Conservation (phyloP, 2,113 vertebrate genomes). For the Tenebrosternarchus preto region DNA sequence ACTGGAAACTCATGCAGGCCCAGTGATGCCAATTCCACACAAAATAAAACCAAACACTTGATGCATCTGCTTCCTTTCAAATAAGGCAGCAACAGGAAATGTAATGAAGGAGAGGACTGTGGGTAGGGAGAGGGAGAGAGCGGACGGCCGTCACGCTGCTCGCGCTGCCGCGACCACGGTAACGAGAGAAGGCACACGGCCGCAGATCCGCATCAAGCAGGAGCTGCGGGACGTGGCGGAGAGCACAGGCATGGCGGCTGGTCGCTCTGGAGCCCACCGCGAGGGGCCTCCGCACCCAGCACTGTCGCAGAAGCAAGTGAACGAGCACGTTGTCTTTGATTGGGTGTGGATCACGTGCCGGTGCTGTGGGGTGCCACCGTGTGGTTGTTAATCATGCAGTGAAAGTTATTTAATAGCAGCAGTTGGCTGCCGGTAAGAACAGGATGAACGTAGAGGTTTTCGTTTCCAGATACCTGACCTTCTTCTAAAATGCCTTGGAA, state of each 20-base stretch:
- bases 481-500: background rate
- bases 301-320: background rate
- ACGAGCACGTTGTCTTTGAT: background rate
- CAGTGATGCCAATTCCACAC: background rate
- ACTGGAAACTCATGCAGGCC: background rate
- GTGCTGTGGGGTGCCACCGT: constrained; percentile 34
- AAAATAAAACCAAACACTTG: too few relatives aligned
- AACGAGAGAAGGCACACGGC: too few relatives aligned
- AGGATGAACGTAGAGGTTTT: background rate
- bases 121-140: too few relatives aligned
- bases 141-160: too few relatives aligned
- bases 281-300: background rate
- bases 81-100: too few relatives aligned
- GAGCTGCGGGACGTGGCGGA: too few relatives aligned
- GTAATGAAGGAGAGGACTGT: too few relatives aligned
- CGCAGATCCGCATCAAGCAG: background rate
- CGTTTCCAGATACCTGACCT: background rate
- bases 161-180: too few relatives aligned
- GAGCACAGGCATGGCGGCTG: background rate
- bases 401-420: background rate
- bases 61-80: too few relatives aligned
- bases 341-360: background rate
- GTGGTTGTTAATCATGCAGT: background rate
- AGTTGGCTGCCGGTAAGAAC: background rate
- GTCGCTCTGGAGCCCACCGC: too few relatives aligned